phyloP scores from a whole-genome alignment of 2,888 invertebrate genomes.

The Sesia bembeciformis region DNA sequence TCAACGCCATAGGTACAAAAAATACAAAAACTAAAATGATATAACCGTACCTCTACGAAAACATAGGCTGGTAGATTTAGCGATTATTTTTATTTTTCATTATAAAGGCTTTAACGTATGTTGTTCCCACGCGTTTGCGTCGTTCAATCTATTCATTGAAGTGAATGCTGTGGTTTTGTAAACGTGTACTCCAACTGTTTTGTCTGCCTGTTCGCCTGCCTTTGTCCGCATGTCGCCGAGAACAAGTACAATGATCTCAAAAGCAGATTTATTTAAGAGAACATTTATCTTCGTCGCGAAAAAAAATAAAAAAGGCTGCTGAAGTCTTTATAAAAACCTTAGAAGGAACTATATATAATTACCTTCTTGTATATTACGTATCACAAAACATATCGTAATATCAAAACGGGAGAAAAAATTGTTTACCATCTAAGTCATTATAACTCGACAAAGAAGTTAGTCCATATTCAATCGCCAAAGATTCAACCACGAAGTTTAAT shows the following conservation, averaged over 20 bases:
- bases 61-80: too few relatives aligned
- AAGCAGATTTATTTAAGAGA: slow-evolving; percentile 18
- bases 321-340: not conserved
- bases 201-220: slow-evolving; percentile 33
- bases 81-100: not conserved
- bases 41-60: too few relatives aligned
- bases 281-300: slow-evolving; percentile 21
- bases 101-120: not conserved
- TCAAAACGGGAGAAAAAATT: too few relatives aligned
- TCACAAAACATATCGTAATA: too few relatives aligned
- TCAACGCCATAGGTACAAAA: too few relatives aligned
- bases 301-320: slow-evolving; percentile 3
- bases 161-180: slow-evolving; percentile 26
- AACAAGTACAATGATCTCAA: slow-evolving; percentile 28
- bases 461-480: too few relatives aligned
- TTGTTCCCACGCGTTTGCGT: slow-evolving; percentile 54
- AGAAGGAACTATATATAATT: too few relatives aligned
- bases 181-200: slow-evolving; percentile 25
- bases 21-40: too few relatives aligned
- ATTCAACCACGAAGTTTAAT: too few relatives aligned
- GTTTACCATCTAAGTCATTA: too few relatives aligned
- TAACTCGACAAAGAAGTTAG: too few relatives aligned
- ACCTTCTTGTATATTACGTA: too few relatives aligned
- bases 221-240: slow-evolving; percentile 41
- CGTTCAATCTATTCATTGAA: slow-evolving; percentile 34